Evolutionary conservation across 2,113 vertebrate genomes (phyloP).

Genomic region (Menidia beryllina): DNA sequence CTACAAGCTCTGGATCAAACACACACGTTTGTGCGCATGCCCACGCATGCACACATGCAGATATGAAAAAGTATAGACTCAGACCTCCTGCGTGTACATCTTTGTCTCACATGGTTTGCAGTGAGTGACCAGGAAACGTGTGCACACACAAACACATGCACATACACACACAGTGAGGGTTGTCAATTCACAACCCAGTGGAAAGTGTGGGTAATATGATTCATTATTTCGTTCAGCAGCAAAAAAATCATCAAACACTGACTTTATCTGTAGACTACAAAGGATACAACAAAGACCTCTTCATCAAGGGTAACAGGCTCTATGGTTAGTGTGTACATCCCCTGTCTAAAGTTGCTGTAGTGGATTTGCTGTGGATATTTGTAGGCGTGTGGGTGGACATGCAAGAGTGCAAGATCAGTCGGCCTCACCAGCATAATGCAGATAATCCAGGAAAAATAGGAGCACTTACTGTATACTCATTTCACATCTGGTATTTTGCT

Average conservation of each 20-base stretch:
- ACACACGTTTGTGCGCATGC: neutral
- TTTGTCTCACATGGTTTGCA: neutral
- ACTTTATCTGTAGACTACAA: slow-evolving; percentile 3
- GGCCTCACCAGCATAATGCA: slow-evolving; percentile 28
- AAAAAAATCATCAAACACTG: neutral
- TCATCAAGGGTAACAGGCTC: neutral
- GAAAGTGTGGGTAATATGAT: neutral
- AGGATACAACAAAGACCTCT: neutral
- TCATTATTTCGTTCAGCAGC: neutral
- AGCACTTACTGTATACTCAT: slow-evolving; percentile 2
- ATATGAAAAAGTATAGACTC: slow-evolving; percentile 9
- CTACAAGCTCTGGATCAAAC: neutral
- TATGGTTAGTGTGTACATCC: neutral
- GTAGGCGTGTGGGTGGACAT: slow-evolving; percentile 17
- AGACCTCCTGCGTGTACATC: neutral
- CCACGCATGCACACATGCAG: neutral
- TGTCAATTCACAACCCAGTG: neutral
- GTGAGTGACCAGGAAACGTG: neutral
- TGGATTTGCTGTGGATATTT: slow-evolving; percentile 23
- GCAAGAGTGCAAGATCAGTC: slow-evolving; percentile 14
- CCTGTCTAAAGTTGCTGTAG: neutral
- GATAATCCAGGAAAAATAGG: slow-evolving; percentile 23
- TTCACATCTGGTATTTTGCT: slow-evolving; percentile 19
- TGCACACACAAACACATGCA: neutral
- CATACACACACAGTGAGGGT: neutral